These are phyloP conservation scores for Corythoichthys haematopterus DNA, from an alignment of 2,113 vertebrate species.

Conservation along the genomic window DNA sequence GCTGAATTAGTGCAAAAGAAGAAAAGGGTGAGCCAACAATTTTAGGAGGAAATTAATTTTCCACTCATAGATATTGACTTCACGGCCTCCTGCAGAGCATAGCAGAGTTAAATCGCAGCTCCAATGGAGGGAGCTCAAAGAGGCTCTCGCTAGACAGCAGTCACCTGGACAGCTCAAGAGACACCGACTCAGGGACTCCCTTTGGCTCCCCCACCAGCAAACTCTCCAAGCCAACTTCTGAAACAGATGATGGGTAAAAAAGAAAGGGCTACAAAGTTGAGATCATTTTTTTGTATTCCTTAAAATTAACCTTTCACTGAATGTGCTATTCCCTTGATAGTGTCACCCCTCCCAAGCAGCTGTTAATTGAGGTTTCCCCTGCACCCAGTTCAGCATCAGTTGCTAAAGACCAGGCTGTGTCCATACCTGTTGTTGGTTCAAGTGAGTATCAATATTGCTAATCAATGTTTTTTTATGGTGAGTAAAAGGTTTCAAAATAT, in stretches of 20 bases:
- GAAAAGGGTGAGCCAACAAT: conserved; percentile 82
- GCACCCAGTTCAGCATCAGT: conserved; percentile 41
- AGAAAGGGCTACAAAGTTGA: no score
- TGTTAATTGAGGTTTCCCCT: conserved; percentile 65
- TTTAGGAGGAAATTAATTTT: neutral
- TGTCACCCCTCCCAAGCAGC: conserved; percentile 59
- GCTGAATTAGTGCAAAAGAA: conserved; percentile 87
- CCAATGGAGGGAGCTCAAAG: conserved; percentile 76
- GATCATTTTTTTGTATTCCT: neutral
- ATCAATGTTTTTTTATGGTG: neutral
- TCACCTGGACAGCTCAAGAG: conserved; percentile 80
- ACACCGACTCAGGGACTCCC: conserved; percentile 77
- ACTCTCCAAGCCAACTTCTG: conserved; percentile 63
- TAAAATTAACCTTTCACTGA: neutral
- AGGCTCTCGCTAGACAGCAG: conserved; percentile 79
- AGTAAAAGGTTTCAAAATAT: neutral
- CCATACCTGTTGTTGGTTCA: conserved; percentile 75
- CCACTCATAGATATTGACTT: neutral
- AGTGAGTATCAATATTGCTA: conserved; percentile 66
- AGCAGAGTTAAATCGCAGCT: conserved; percentile 76
- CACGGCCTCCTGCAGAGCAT: conserved; percentile 69
- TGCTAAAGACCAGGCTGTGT: conserved; percentile 66
- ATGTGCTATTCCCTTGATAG: conserved; percentile 30
- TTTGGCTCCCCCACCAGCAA: conserved; percentile 73
- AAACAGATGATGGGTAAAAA: conserved; percentile 75